Evolutionary conservation across 2,797 vertebrate species (phyloP).

Genomic region (Typhlichthys eigenmanni): DNA sequence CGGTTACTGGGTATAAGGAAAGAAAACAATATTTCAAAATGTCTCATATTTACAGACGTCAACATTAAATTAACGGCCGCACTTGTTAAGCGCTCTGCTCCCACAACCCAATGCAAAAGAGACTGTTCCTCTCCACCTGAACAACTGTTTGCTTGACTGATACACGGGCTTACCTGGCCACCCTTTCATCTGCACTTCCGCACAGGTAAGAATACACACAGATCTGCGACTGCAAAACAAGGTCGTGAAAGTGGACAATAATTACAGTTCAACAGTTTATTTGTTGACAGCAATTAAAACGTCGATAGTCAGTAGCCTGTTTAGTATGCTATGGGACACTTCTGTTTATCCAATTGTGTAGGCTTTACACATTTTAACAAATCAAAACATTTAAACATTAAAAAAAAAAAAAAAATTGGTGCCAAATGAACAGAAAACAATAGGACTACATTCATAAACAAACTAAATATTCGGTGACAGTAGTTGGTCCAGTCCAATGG

Average conservation of each 20-base stretch:
- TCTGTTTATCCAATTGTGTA: too few species aligned
- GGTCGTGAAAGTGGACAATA: background rate
- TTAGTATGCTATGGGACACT: too few species aligned
- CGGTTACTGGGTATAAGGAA: slow-evolving; percentile 77
- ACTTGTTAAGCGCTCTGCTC: background rate
- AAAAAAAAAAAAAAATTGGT: too few species aligned
- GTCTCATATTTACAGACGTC: slow-evolving; percentile 49
- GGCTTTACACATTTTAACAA: too few species aligned
- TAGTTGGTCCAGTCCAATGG: background rate
- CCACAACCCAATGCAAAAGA: background rate
- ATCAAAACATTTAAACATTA: too few species aligned
- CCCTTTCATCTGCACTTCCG: slow-evolving; percentile 86
- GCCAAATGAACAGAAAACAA: background rate
- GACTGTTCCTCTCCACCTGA: slow-evolving; percentile 2
- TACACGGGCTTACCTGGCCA: slow-evolving; percentile 66
- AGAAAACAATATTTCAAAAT: slow-evolving; percentile 64
- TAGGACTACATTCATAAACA: background rate
- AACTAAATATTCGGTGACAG: too few species aligned
- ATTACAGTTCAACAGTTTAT: too few species aligned
- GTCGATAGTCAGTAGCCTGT: too few species aligned
- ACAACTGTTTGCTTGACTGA: slow-evolving; percentile 22
- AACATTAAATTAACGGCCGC: background rate
- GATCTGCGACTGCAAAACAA: slow-evolving; percentile 54
- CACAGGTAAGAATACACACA: slow-evolving; percentile 79
- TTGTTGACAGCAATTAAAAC: too few species aligned